A percentile compares a stretch with the other conserved stretches of the same genome.
These are phyloP conservation scores for Peromyscus maniculatus DNA, from an alignment of 2,113 vertebrate genomes.

Conservation along the genomic window DNA sequence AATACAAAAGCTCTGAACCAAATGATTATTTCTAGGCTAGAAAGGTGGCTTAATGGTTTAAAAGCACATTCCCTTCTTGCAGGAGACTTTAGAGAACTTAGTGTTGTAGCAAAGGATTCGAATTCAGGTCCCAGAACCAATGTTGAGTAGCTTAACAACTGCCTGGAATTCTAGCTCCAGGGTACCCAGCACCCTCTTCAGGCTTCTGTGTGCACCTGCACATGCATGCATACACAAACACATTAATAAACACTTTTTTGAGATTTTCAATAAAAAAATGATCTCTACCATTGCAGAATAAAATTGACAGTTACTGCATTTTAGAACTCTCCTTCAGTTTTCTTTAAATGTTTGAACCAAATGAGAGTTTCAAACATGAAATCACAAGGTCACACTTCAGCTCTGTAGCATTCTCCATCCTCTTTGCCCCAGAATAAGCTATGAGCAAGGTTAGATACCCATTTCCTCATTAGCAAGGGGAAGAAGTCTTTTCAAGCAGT, in stretches of 20 bases:
- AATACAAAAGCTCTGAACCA: background rate
- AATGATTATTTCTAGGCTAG: background rate
- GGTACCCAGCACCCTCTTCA: no score
- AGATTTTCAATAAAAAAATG: background rate
- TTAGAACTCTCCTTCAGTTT: background rate
- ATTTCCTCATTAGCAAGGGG: slow-evolving; percentile 75
- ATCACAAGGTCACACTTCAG: slow-evolving; percentile 1
- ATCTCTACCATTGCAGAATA: background rate
- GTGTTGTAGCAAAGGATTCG: background rate
- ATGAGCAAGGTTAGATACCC: slow-evolving; percentile 64
- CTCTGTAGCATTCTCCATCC: background rate
- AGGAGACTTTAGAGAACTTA: background rate
- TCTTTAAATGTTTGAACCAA: background rate
- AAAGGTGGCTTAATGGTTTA: background rate
- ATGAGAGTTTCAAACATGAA: background rate
- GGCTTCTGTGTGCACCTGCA: no score
- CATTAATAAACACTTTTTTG: background rate
- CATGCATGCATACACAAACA: background rate
- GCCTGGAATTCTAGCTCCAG: background rate
- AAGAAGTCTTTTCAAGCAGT: slow-evolving; percentile 66
- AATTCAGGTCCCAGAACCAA: background rate
- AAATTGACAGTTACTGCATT: background rate
- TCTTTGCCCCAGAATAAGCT: slow-evolving; percentile 51
- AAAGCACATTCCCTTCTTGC: background rate
- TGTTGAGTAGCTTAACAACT: background rate